Percentiles rank a stretch among this genome's conserved stretches.
These are phyloP conservation scores for Dorcus hopei DNA, from an alignment of 2,888 invertebrate species.

Conservation along the genomic window DNA sequence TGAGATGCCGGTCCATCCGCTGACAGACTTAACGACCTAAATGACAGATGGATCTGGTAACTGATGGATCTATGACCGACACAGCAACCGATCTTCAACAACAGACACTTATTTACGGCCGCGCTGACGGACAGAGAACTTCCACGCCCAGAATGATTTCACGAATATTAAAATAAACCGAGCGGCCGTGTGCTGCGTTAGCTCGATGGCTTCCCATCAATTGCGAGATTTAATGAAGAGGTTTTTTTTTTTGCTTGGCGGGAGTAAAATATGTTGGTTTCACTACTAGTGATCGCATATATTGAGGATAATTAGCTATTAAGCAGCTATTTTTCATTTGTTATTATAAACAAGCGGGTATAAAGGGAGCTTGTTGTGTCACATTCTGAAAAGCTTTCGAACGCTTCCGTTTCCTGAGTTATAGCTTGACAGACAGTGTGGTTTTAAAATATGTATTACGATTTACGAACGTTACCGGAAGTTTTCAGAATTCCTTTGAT, in stretches of 20 bases:
- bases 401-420: no score
- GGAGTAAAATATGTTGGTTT: no score
- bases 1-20: slow-evolving; percentile 29
- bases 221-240: background rate
- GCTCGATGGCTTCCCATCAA: background rate
- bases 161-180: slow-evolving; percentile 27
- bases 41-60: slow-evolving; percentile 40
- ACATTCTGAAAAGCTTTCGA: no score
- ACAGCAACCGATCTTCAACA: slow-evolving; percentile 27
- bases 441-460: no score
- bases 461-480: no score
- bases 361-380: no score
- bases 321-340: slow-evolving; percentile 4
- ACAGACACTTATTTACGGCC: slow-evolving; percentile 28
- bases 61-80: slow-evolving; percentile 41
- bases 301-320: slow-evolving; percentile 5
- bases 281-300: background rate
- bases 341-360: no score
- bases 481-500: no score
- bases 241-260: background rate
- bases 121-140: slow-evolving; percentile 31
- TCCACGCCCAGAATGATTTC: slow-evolving; percentile 25
- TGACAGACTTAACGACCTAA: slow-evolving; percentile 36
- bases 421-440: no score
- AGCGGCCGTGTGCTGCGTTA: background rate